Base-by-base conservation (phyloP, 2,888 invertebrate species). In the Cryptocephalus primarius region DNA sequence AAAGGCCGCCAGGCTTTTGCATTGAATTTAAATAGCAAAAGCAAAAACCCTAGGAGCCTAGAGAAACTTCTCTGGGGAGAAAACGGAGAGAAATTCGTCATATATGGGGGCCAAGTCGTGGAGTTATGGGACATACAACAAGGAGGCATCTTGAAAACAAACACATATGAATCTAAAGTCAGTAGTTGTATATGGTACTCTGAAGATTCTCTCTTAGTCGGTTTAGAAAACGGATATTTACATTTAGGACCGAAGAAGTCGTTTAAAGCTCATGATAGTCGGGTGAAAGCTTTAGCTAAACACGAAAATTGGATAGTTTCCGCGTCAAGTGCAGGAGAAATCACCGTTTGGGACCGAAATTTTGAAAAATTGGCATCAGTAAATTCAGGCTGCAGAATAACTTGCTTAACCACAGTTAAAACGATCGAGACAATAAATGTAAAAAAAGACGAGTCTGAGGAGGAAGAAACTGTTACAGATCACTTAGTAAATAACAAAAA, bases 1-100 rank as follows among this genome's bases (percentile, higher is more conserved):
- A 93, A 91, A 68, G 95, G 94, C 0, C 78, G 92, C 49, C 83
- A 83, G 57, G 94, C 93, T 0, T 95, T 88, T 66, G 83, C 86
- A 1, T 88, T 87, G n/a, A 92, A 93, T 67, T 72, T 94, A 33
- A 80, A 82, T 51, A 83, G 77, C 61, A 84, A 82, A 71, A 75
- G 76, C 50, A 72, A 75, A 42, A 67, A 71, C 50, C 54, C 67
- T 1, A 65, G 56, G 51, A 62, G 59, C 49, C 49, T 67, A 42
- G 63, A 64, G 39, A 58, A 53, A 48, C 58, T 70, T 32, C 42
- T 54, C 44, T 95, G 91, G 84, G 85, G 86, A 42, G 82, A 86
- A 4, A 76, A 77, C 57, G 93, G 90, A 13, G 76, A 79, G 36
- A 76, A 78, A 59, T 95, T 93, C 68, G 78, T 85, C 4, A 66